Conservation (phyloP, 1,140 invertebrate genomes). For the Ooceraea biroi region DNA sequence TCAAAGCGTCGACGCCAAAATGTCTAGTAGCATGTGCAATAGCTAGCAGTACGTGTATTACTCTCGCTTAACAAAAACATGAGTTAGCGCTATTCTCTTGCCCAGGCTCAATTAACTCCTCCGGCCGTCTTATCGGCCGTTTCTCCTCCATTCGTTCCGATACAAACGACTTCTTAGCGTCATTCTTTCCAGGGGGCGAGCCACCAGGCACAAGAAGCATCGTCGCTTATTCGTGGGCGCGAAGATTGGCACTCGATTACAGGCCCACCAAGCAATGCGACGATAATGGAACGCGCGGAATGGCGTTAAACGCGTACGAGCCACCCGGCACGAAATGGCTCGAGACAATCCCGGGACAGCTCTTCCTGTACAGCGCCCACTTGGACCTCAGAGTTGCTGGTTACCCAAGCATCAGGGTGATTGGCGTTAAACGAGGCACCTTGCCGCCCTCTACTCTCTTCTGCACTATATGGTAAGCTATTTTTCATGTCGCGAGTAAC, state of each 20-base stretch:
- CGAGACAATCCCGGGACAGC: conserved; percentile 81
- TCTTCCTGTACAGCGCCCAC: conserved; percentile 83
- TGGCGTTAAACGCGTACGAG: conserved; percentile 75
- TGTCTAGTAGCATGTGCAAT: neutral
- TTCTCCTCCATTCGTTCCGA: conserved; percentile 1
- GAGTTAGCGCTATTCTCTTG: neutral
- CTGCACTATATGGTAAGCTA: conserved; percentile 83
- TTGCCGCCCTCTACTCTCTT: conserved; percentile 79
- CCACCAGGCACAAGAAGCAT: conserved; percentile 82
- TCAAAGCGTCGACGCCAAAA: neutral
- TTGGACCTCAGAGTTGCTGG: conserved; percentile 81
- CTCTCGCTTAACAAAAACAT: neutral
- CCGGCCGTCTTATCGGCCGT: no score
- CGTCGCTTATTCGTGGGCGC: conserved; percentile 84
- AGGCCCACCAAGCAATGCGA: conserved; percentile 81
- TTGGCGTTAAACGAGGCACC: conserved; percentile 83
- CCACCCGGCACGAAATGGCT: conserved; percentile 79
- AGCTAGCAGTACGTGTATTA: neutral
- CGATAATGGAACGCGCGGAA: conserved; percentile 77
- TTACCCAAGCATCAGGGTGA: conserved; percentile 83
- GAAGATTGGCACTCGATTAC: conserved; percentile 85
- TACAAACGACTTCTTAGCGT: conserved; percentile 25
- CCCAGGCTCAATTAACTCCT: conserved; percentile 21
- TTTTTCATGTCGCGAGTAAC: conserved; percentile 39
- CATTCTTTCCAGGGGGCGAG: conserved; percentile 75